Evolutionary conservation across 1,140 invertebrate genomes (phyloP).

Genomic region (Sitodiplosis mosellana): DNA sequence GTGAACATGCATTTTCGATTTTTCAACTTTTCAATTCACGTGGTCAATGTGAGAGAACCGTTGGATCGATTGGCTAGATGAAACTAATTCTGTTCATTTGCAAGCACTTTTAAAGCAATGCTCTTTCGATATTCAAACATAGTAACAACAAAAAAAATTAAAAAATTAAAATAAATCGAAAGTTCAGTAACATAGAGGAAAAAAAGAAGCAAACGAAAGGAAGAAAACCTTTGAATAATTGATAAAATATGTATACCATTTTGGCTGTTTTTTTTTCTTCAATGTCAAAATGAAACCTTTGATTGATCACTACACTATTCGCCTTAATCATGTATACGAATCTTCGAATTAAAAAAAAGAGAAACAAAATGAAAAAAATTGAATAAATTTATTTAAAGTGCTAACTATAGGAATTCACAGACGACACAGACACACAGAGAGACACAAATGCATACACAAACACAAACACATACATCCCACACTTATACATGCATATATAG

Average conservation of each 20-base stretch:
- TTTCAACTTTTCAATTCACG: too few relatives aligned
- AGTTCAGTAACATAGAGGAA: not conserved
- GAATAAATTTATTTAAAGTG: slow-evolving; percentile 1
- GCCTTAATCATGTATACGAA: slow-evolving; percentile 3
- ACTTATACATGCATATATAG: too few relatives aligned
- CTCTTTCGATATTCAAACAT: too few relatives aligned
- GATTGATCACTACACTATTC: slow-evolving; percentile 1
- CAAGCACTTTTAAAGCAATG: too few relatives aligned
- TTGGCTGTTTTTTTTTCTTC: slow-evolving; percentile 1
- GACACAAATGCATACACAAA: slow-evolving; percentile 12
- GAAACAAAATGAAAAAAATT: not conserved
- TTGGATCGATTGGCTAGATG: too few relatives aligned
- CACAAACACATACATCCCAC: slow-evolving; percentile 12
- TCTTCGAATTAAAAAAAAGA: too few relatives aligned
- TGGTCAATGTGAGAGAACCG: too few relatives aligned
- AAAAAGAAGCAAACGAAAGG: too few relatives aligned
- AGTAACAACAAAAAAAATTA: slow-evolving; percentile 2
- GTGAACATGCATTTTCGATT: too few relatives aligned
- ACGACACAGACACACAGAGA: not conserved
- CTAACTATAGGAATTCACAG: not conserved
- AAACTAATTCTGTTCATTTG: too few relatives aligned
- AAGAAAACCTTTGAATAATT: not conserved
- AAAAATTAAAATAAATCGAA: slow-evolving; percentile 2
- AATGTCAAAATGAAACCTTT: not conserved
- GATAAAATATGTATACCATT: slow-evolving; percentile 2